These are phyloP conservation scores for Loris lydekkerianus DNA, from an alignment of 2,797 vertebrate genomes.

Conservation along the genomic window DNA sequence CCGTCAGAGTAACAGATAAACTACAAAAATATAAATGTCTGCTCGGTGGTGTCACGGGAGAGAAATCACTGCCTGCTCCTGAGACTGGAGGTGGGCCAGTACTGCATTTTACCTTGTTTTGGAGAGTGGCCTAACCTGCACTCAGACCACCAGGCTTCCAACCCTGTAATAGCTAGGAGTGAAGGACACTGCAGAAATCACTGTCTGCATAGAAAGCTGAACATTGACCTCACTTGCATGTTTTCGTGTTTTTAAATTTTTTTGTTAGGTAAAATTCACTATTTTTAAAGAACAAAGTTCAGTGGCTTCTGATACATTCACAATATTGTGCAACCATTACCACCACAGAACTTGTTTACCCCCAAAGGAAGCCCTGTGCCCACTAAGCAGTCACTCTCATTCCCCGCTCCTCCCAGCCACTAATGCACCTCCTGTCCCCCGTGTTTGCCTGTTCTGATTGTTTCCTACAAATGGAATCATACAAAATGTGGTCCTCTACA, in stretches of 20 bases:
- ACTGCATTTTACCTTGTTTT: not conserved
- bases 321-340: not conserved
- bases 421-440: not conserved
- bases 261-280: conserved; percentile 41
- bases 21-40: not conserved
- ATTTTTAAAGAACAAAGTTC: not conserved
- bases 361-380: not conserved
- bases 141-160: not conserved
- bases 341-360: not conserved
- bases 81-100: not conserved
- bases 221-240: conserved; percentile 6
- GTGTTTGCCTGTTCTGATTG: not conserved
- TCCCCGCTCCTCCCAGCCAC: not conserved
- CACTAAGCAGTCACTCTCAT: not conserved
- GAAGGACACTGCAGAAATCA: not conserved
- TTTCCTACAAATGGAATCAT: not conserved
- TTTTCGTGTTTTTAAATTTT: not conserved
- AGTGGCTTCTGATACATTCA: not conserved
- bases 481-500: not conserved
- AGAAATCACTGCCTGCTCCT: not conserved
- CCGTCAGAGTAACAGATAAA: conserved; percentile 32
- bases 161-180: not conserved
- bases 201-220: not conserved
- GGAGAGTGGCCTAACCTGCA: not conserved
- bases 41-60: not conserved